These are phyloP conservation scores for Apogon talboti DNA, from an alignment of 2,797 vertebrate species.

Conservation along the genomic window DNA sequence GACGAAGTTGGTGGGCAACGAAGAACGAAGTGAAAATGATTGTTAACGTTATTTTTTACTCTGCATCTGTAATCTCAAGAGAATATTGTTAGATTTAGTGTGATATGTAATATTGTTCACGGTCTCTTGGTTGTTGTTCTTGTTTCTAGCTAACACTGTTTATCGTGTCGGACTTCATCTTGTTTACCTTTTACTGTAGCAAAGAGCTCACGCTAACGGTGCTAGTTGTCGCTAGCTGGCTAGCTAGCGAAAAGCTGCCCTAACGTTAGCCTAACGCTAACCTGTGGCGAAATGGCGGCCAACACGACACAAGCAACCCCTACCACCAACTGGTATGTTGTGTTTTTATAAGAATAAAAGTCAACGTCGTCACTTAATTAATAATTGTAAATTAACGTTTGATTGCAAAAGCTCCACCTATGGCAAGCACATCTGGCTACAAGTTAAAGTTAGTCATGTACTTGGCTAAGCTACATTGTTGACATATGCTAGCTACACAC, in stretches of 20 bases:
- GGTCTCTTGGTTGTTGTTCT: neutral
- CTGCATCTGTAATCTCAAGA: neutral
- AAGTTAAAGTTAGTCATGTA: neutral
- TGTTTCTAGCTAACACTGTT: neutral
- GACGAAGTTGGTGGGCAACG: slow-evolving; percentile 24
- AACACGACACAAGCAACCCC: slow-evolving; percentile 79
- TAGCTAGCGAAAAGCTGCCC: slow-evolving; percentile 33
- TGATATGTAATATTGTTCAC: neutral
- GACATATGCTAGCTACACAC: neutral
- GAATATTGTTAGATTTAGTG: neutral
- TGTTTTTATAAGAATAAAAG: neutral
- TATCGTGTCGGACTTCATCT: slow-evolving; percentile 25
- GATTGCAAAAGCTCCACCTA: fast-evolving
- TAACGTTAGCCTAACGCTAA: slow-evolving; percentile 51
- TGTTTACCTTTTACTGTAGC: slow-evolving; percentile 60
- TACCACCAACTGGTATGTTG: slow-evolving; percentile 80
- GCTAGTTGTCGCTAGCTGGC: slow-evolving; percentile 49
- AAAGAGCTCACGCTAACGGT: slow-evolving; percentile 47
- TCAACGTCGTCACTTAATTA: neutral
- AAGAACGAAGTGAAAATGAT: slow-evolving; percentile 3
- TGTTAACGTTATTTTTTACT: neutral
- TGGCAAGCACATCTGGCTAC: fast-evolving
- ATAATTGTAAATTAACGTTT: neutral
- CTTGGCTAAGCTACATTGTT: too few species aligned
- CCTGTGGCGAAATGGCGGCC: slow-evolving; percentile 85